A percentile compares a stretch with the other conserved stretches of the same genome.
Conservation (phyloP, 2,113 vertebrate genomes). For the Sitta europaea region DNA sequence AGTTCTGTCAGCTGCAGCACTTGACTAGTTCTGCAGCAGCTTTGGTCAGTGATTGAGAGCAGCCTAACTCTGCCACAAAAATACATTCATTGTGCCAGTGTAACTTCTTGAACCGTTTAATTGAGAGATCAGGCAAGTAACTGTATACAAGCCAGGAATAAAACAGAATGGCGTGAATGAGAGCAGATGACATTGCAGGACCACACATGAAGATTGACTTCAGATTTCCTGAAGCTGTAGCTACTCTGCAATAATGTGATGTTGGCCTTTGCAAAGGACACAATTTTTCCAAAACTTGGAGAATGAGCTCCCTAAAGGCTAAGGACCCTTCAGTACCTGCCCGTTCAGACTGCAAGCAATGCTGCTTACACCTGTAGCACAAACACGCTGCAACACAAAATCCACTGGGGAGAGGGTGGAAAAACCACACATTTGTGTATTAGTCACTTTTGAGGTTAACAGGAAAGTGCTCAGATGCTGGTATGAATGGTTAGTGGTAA, state of each 20-base stretch:
- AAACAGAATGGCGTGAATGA: background rate
- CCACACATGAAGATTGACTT: background rate
- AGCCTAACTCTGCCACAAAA: background rate
- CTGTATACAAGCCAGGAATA: background rate
- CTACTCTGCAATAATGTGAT: background rate
- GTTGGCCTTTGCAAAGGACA: background rate
- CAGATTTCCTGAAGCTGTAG: background rate
- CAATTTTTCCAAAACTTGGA: background rate
- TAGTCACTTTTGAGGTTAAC: conserved; percentile 43
- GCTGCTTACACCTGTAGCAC: background rate
- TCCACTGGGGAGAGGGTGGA: background rate
- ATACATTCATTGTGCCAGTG: background rate
- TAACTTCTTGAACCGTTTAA: background rate
- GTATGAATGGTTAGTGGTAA: background rate
- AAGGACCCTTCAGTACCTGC: background rate
- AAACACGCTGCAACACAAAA: background rate
- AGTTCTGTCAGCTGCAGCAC: background rate
- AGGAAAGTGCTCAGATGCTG: background rate
- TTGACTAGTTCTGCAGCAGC: background rate
- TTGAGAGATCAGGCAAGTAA: background rate
- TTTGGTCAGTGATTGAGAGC: background rate
- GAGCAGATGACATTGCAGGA: background rate
- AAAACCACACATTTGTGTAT: background rate
- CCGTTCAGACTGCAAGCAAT: background rate
- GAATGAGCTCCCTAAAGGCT: background rate